These are phyloP conservation scores for Heliconius sara DNA, from an alignment of 2,888 invertebrate genomes.

Conservation along the genomic window DNA sequence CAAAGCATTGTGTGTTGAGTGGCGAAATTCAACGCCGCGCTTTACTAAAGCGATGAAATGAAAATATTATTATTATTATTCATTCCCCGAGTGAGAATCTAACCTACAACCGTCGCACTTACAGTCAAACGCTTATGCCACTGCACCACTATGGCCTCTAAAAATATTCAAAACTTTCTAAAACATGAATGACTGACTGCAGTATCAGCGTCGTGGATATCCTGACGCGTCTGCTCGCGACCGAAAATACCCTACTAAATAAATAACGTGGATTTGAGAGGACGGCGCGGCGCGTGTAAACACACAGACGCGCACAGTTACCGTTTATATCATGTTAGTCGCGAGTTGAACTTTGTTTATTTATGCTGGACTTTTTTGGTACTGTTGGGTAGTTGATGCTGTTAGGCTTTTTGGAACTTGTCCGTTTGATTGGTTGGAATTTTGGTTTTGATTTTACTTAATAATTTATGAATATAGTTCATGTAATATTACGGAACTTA, in stretches of 20 bases:
- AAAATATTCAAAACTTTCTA: neutral
- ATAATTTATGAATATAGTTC: neutral
- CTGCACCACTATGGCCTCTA: too few species aligned
- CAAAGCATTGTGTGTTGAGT: too few species aligned
- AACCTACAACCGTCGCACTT: too few species aligned
- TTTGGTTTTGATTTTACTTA: neutral
- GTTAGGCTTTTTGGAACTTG: conserved; percentile 33
- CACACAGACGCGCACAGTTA: conserved; percentile 33
- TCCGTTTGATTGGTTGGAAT: neutral
- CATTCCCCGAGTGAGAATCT: too few species aligned
- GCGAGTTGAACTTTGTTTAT: conserved; percentile 44
- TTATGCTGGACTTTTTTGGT: conserved; percentile 34
- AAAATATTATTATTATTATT: too few species aligned
- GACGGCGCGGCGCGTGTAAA: conserved; percentile 26
- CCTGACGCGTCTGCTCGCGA: neutral
- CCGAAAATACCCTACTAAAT: conserved; percentile 41
- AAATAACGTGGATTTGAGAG: conserved; percentile 39
- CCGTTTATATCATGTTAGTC: conserved; percentile 40
- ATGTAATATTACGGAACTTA: neutral
- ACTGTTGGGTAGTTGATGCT: conserved; percentile 23
- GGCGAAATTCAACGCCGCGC: too few species aligned
- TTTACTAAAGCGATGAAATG: too few species aligned
- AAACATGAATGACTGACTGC: neutral
- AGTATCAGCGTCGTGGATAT: conserved; percentile 12
- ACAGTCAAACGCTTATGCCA: too few species aligned